Conservation (phyloP, 2,113 vertebrate genomes). For the Podarcis cretensis region DNA sequence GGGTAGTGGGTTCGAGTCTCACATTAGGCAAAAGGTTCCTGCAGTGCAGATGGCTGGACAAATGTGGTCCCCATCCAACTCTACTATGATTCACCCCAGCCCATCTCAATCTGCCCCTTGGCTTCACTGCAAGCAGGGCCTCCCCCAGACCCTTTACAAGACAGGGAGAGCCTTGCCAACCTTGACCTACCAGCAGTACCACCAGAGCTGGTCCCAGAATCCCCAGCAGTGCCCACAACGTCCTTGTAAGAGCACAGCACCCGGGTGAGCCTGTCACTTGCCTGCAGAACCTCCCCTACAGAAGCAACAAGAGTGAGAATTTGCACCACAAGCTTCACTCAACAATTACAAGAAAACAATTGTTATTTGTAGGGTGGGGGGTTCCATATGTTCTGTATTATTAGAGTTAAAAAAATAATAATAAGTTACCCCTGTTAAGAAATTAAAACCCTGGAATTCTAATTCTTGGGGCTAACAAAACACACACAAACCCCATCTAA, state of each 20-base stretch:
- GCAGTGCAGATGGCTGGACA: no score
- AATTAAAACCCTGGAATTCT: background rate
- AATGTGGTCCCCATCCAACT: no score
- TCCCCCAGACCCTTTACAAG: background rate
- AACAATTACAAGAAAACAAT: background rate
- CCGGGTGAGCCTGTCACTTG: slow-evolving; percentile 81
- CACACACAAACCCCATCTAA: background rate
- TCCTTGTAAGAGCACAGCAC: slow-evolving; percentile 78
- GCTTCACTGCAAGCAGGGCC: no score
- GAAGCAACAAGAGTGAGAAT: background rate
- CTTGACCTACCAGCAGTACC: slow-evolving; percentile 55
- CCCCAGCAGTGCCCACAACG: slow-evolving; percentile 48
- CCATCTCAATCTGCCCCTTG: background rate
- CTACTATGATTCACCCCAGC: no score
- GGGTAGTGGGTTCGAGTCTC: no score
- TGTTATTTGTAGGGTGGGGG: no score
- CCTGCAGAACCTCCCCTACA: slow-evolving; percentile 83
- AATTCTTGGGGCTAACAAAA: background rate
- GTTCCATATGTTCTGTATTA: no score
- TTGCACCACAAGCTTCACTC: background rate
- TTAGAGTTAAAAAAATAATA: no score
- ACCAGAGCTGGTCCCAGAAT: background rate
- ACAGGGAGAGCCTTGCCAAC: background rate
- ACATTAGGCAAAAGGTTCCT: no score
- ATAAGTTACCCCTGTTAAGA: no score